phyloP scores from a whole-genome alignment of 2,888 invertebrate genomes.

The Rotaria socialis region DNA sequence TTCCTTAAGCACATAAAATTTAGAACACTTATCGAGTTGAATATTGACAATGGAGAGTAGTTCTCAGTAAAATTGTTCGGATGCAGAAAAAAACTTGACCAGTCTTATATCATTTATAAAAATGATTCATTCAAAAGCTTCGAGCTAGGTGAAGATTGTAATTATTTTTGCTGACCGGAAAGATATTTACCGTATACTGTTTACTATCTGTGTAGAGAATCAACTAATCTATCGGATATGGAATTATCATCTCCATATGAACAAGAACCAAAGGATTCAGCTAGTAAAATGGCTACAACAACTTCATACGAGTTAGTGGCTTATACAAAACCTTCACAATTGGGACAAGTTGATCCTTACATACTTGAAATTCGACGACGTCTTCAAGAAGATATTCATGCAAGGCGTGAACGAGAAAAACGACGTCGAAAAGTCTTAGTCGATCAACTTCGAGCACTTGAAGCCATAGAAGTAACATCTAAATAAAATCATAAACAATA shows the following conservation, averaged over 20 bases:
- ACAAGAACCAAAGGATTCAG: neutral
- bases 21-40: too few relatives aligned
- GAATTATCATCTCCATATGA: slow-evolving; percentile 2
- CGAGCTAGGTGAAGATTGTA: too few relatives aligned
- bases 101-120: too few relatives aligned
- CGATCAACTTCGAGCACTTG: slow-evolving; percentile 58
- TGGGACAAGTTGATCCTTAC: slow-evolving; percentile 55
- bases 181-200: too few relatives aligned
- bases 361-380: slow-evolving; percentile 56
- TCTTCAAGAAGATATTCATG: slow-evolving; percentile 57
- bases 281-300: neutral
- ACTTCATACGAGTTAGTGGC: slow-evolving; percentile 49
- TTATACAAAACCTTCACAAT: slow-evolving; percentile 49
- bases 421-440: slow-evolving; percentile 58
- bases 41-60: too few relatives aligned
- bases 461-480: slow-evolving; percentile 54
- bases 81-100: too few relatives aligned
- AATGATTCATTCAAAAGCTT: too few relatives aligned
- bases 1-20: too few relatives aligned
- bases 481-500: neutral
- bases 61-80: too few relatives aligned
- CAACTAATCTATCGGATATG: neutral
- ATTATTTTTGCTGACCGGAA: neutral
- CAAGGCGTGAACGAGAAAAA: slow-evolving; percentile 57
- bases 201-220: neutral